Evolutionary conservation across 2,888 invertebrate genomes (phyloP), one percentile per base, ranked within the genome.

Genomic region (Lasioglossum villosulum): DNA sequence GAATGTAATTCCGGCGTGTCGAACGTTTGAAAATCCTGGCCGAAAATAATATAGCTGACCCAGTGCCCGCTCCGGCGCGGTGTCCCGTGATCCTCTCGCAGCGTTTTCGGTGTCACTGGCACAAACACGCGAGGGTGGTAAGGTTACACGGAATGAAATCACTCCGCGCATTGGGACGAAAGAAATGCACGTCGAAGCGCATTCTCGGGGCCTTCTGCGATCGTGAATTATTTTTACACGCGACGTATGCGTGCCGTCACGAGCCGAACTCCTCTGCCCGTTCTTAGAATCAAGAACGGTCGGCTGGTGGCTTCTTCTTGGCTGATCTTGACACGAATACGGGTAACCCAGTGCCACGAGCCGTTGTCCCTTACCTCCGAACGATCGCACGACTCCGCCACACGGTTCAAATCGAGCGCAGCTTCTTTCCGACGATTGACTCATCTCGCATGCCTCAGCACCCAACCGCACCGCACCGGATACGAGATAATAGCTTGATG

Each of bases 281-380:
- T 82, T 78, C 78, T 73, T 76, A 81, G 78, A 78, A 76, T 42
- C 66, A 70, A 63, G 75, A 72, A 42, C 78, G 56, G 34, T 39
- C 34, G 59, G 16, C 16, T 30, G 59, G 59, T 27, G 6, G 59
- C n/a, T 59, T 74, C 83, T 77, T 68, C 79, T 66, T 42, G 8
- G 75, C 84, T 93, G 93, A 93, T 93, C 93, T 93, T 93, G 93
- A 93, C 93, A 93, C 92, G 86, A 87, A 93, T 93, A 89, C 89
- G 84, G 70, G 63, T 89, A 88, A 83, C 86, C 86, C 84, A 88
- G 82, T 91, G 90, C 88, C 88, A 86, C 90, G 86, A 84, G 80
- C 78, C 66, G 76, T 87, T 83, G 86, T 80, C 77, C 83, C 84
- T 86, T 81, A 42, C 39, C 8, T 52, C 19, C 39, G 76, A 77